A percentile compares a stretch with the other conserved stretches of the same genome.
phyloP scores from a whole-genome alignment of 2,797 vertebrate species.

The Tinamus major region DNA sequence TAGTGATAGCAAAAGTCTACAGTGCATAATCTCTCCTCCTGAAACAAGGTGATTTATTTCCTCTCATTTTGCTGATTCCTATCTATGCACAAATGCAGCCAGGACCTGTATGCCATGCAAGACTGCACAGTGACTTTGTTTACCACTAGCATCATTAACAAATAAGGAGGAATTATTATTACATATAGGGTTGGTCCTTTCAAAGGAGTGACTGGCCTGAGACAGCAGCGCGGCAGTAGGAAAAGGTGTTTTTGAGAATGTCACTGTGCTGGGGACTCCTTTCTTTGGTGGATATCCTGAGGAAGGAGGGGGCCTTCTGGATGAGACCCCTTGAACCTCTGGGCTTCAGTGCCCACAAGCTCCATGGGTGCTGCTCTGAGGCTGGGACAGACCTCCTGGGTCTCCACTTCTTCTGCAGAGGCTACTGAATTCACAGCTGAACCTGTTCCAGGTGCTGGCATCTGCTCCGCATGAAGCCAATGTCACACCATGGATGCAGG shows the following conservation, averaged over 20 bases:
- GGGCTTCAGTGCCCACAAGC: neutral
- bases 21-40: neutral
- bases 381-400: neutral
- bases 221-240: neutral
- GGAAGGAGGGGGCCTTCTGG: neutral
- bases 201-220: neutral
- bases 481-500: neutral
- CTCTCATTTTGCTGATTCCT: neutral
- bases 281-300: neutral
- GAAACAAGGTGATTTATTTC: neutral
- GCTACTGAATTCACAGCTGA: neutral
- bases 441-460: neutral
- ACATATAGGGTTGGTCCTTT: neutral
- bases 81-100: neutral
- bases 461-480: neutral
- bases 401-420: neutral
- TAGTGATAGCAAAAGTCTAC: neutral
- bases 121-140: neutral
- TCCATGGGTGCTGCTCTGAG: neutral
- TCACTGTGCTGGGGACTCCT: neutral
- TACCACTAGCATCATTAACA: neutral
- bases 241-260: neutral
- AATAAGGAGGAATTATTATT: slow-evolving; percentile 37
- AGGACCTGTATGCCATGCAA: neutral
- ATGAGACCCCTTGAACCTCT: too few relatives aligned